Evolutionary conservation across 2,797 vertebrate genomes (phyloP), one percentile per base, ranked within the genome.

Genomic region (Mionectes olivaceus): DNA sequence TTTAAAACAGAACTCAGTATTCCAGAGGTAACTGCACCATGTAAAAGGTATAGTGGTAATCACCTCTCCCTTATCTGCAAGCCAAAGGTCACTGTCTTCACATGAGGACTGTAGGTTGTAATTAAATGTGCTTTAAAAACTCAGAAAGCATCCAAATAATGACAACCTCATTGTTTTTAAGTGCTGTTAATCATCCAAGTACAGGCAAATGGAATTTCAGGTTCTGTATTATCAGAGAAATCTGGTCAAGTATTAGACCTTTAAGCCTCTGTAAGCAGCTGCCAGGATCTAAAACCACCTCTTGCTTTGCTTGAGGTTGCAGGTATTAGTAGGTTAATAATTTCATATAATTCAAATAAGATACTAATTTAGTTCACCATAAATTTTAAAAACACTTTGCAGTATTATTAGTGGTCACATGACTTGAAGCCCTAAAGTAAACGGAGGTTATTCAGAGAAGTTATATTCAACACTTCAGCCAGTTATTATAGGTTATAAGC

Each of bases 401-500:
- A 52, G 8, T 60, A 56, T 83, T 95, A 73, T 61, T 82, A 84
- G 69, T 50, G n/a, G 32, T 55, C 43, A 60, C 53, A 30, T 7
- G 30, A 35, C 88, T 68, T 79, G 83, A 95, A 94, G 65, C 70
- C 75, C 81, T 89, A 68, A 89, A 83, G 87, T 93, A 91, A 94
- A 93, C 1, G 2, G 19, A 73, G 52, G 84, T 92, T 95, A 82
- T 95, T 89, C 88, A 57, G 75, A 86, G 74, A 95, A 82, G 61
- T 87, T 94, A 86, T 46, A 84, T 59, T 53, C 77, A 79, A 37
- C 63, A 82, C 52, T 95, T 94, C 76, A 88, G 35, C 68, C 78
- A 59, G 73, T 93, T 94, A 90, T 92, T 94, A 81, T 11, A 83
- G 85, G 74, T 94, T 92, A 90, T 59, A 74, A 95, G 78, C 94